Conservation (phyloP, 1,140 invertebrate genomes). For the Drosophila sucinea region DNA sequence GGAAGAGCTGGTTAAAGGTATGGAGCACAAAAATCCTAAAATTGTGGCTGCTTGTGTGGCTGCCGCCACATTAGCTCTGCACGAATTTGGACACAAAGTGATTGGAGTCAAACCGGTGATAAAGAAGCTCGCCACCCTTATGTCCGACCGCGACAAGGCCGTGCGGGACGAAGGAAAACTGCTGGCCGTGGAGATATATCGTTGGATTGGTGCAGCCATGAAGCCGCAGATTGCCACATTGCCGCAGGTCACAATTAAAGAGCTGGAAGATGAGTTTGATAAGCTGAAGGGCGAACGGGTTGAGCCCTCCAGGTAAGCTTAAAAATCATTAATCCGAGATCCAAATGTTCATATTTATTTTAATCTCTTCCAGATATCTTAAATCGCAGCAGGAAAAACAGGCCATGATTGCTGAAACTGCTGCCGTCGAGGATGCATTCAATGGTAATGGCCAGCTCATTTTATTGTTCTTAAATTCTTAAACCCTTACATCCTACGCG, state of each 20-base stretch:
- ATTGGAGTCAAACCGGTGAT: constrained; percentile 94
- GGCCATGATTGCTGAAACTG: constrained; percentile 85
- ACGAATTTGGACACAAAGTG: constrained; percentile 96
- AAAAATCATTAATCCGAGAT: too few relatives aligned
- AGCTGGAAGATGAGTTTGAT: constrained; percentile 94
- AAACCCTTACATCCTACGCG: too few relatives aligned
- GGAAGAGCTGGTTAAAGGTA: constrained; percentile 96
- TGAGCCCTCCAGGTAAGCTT: constrained; percentile 85
- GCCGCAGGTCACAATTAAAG: constrained; percentile 94
- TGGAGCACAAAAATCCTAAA: constrained; percentile 98
- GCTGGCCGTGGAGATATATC: constrained; percentile 95
- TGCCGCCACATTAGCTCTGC: constrained; percentile 89
- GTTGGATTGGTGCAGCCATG: constrained; percentile 94
- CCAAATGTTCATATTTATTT: neutral
- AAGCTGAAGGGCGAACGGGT: constrained; percentile 89
- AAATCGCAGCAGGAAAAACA: constrained; percentile 94
- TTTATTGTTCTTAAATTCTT: neutral
- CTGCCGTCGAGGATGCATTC: constrained; percentile 84
- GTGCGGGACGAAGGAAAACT: constrained; percentile 96
- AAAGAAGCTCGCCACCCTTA: constrained; percentile 92
- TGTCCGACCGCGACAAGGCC: constrained; percentile 96
- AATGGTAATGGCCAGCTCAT: constrained; percentile 78
- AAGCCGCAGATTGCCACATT: constrained; percentile 93
- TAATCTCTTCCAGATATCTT: constrained; percentile 86
- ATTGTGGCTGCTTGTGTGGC: constrained; percentile 94